Evolutionary conservation across 92 coral and sea anemone species (phyloP), one percentile per base, ranked within the genome.

Genomic region (Epizoanthus stellaris): DNA sequence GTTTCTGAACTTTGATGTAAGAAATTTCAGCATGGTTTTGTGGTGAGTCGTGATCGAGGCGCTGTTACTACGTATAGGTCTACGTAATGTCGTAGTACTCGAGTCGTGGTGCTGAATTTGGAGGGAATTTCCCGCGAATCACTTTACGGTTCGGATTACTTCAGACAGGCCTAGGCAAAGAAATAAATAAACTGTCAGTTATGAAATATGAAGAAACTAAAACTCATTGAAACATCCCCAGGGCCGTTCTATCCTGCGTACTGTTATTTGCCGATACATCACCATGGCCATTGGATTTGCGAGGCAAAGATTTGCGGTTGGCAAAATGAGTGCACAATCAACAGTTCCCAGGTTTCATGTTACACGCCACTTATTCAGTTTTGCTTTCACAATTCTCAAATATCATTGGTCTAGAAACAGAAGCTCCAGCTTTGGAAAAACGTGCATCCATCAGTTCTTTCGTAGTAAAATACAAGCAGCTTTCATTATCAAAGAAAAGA

Each of bases 1-100:
- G 86, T 93, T 97, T 85, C 92, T 97, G 88, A 97, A 93, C 87
- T 97, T 97, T 19, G 90, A 90, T 36, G 99, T 93, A 63, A 97
- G 86, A 38, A 94, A 92, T 90, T 91, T 97, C 91, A 97, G 95
- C 99, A 97, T 97, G 77, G 84, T 89, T 90, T 87, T 89, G 70
- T 81, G 76, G 36, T 63, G 62, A 58, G 69, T 49, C 81, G 66
- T 69, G 85, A 64, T 87, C 16, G 17, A 65, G 58, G 83, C 73
- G 60, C 62, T 71, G 81, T 73, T 72, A 82, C n/a, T n/a, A n/a
- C n/a, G n/a, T n/a, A n/a, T n/a, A n/a, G n/a, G n/a, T n/a, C 87
- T 70, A n/a, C 52, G 75, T 60, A 77, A 77, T 88, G 86, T 83
- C 93, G 72, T 67, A 80, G 73, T 52, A 47, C 75, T 52, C 85